Evolutionary conservation across 2,113 vertebrate species (phyloP), one percentile per base, ranked within the genome.

Genomic region (Mormyrus iriodes): DNA sequence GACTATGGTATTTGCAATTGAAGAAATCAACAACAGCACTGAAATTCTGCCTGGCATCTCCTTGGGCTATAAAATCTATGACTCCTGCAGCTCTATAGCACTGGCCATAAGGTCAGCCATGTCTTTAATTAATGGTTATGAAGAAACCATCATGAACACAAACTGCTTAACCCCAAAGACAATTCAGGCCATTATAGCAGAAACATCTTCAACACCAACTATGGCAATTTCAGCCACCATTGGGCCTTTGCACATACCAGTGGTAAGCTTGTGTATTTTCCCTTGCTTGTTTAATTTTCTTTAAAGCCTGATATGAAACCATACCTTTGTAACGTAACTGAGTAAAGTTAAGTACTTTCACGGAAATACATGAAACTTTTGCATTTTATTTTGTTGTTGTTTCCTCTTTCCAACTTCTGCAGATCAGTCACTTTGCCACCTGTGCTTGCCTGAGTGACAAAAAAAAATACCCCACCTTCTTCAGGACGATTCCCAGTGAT

Each of bases 381-480:
- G 17, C 5, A 58, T 53, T 76, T 85, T 1, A 52, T 15, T 86
- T 35, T 48, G 39, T 61, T 44, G 51, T 84, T 35, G 9, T 89
- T 76, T 90, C 35, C 21, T n/a, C 46, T 24, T 15, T 49, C 44
- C n/a, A 4, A 52, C 76, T 51, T 12, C 61, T 85, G 15, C 84
- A 93, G 93, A 93, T 94, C 17, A 94, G 92, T 89, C 92, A 94
- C 86, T 93, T 93, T 91, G 93, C 93, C 73, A 93, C 93, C 15
- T 93, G 92, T 83, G 91, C 92, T 44, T 93, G 92, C 31, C 90
- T 94, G 19, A 92, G 93, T 49, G 88, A 93, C 90, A 92, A 79
- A 89, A 91, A 79, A 42, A 91, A 93, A 90, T 86, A 92, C 35
- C 92, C 93, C 9, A 89, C 93, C 82, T 94, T 94, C 85, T 92